Evolutionary conservation across 2,113 vertebrate genomes (phyloP), one percentile per base, ranked within the genome.

Genomic region (Gulo gulo): DNA sequence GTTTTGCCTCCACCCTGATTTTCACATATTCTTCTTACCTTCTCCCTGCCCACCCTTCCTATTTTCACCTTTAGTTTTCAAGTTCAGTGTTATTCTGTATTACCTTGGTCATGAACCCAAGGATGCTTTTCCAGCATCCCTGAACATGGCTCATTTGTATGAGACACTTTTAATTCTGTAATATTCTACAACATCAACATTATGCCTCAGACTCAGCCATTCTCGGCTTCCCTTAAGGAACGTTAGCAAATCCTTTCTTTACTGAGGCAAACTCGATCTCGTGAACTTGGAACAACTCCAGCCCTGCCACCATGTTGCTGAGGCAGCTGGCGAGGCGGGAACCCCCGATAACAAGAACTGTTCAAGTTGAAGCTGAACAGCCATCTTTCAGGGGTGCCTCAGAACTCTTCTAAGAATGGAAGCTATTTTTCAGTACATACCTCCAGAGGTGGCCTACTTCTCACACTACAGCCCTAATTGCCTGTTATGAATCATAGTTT

Each of bases 221-320:
- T 71, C 61, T 18, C 36, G 15, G 29, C 20, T 55, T 65, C 29
- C 50, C 7, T 45, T 18, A 67, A 42, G 45, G 39, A 29, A 52
- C 55, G 6, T 20, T 29, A 6, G 50, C 34, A 36, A 21, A 2
- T 6, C 61, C 50, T 84, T 45, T 31, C 24, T 57, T 29, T 8
- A 1, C 0, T 7, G 36, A 42, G 55, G 34, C 21, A 24, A 18
- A 67, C 7, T 67, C 0, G 0, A 29, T 59, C 36, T 45, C 12
- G 2, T 1, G 34, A 67, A 78, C 52, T 39, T 14, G 4, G 61
- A n/a, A 61, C 2, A 9, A 7, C 24, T 50, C 7, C 52, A 12
- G 21, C 52, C 7, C 5, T 1, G 0, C 6, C 0, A 0, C 69
- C 21, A 3, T 12, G 39, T 29, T n/a, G n/a, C 79, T 23, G 16